Evolutionary conservation across 2,113 vertebrate species (phyloP), one percentile per base, ranked within the genome.

Genomic region (Poeciliopsis prolifica): DNA sequence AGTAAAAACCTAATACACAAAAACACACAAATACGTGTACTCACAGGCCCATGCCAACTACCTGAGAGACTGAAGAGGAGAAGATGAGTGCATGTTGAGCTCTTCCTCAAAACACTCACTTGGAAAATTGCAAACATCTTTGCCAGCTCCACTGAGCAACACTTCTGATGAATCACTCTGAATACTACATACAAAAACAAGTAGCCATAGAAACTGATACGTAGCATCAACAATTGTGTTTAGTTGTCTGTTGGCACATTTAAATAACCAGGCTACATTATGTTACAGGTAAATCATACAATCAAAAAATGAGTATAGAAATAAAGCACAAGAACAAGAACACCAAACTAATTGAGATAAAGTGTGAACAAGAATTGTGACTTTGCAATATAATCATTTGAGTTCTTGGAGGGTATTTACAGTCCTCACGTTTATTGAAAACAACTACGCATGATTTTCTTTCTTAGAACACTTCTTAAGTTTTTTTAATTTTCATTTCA

Each of bases 51-150:
- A 78, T 83, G 87, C 83, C 86, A 82, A 75, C 64, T 77, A 88
- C 86, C 89, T 87, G 84, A 83, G 83, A 85, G 82, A 65, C 64
- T 78, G 68, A 81, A 84, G 84, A 75, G n/a, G 73, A 89, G 82
- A 77, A 70, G 85, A 85, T 71, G 78, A 88, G 86, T 84, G 81
- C 84, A 15, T 74, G 80, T 73, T 54, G 82, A 88, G 83, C 77
- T 83, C 78, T 77, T 74, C 51, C 69, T 68, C 68, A 84, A 81
- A 83, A 88, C 81, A 82, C 73, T 77, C 79, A 22, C 89, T 84
- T 82, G 84, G 78, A 85, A 90, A 91, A 91, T 88, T 87, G 81
- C 67, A 92, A 85, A 80, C 73, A 80, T 68, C 65, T 83, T 61
- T 80, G 30, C 30, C 10, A n/a, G 74, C 74, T 88, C 84, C 75